Base-by-base conservation (phyloP, 2,113 vertebrate species). In the Cairina moschata region DNA sequence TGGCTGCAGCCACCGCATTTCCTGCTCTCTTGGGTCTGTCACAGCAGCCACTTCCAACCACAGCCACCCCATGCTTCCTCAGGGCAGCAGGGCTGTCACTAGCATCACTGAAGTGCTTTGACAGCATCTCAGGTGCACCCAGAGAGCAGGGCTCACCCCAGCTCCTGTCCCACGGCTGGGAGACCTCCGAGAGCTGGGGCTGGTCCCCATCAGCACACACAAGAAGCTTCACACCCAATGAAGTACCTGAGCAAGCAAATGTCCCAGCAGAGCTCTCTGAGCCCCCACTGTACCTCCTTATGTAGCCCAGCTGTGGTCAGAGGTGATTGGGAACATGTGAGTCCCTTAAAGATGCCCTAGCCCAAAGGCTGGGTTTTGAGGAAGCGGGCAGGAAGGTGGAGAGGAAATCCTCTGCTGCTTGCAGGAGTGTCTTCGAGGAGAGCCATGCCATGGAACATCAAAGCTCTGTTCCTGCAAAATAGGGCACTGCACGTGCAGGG, bases 31-130 rank as follows among this genome's bases (percentile, higher is more conserved):
- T n/a, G 75, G 65, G 74, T 69, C 88, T 74, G 40, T 60, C 67
- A 26, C 8, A 79, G 58, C 31, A 56, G 40, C 63, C 0, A 0
- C 74, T 93, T 94, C 86, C 0, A 4, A 73, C 74, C 1, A 1
- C 0, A 0, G 76, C 26, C 59, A 83, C n/a, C 31, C 20, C 0
- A 36, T 0, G 0, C 10, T 79, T 17, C 38, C 31, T 0, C 1
- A 82, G 46, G 31, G 50, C 50, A 52, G 23, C 12, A 40, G 40
- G 21, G 31, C 60, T 88, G 83, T 20, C 79, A 26, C 59, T 22
- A 13, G 14, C 0, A 0, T 3, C 11, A 2, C n/a, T 38, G 82
- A 79, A 94, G 75, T 31, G 56, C 56, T 75, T 71, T 0, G 3
- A 67, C 76, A 90, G 25, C 59, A 50, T n/a, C 2, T 6, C 32